These are phyloP conservation scores for Acromyrmex echinatior DNA, from an alignment of 1,140 invertebrate genomes.

Conservation along the genomic window DNA sequence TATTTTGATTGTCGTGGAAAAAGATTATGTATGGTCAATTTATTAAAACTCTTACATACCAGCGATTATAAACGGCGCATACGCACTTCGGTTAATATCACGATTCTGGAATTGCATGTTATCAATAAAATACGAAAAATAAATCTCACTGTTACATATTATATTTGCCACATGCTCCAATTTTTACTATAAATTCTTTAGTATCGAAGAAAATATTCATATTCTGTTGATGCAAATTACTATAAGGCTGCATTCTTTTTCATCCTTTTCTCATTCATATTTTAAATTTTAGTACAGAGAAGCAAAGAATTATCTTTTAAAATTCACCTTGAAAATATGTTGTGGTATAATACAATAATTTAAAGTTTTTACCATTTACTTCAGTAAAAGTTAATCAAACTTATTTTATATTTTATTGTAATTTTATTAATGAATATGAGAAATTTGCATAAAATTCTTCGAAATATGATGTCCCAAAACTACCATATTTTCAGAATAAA, in stretches of 20 bases:
- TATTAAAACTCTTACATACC: slow-evolving; percentile 18
- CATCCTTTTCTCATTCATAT: background rate
- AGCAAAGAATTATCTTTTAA: too few relatives aligned
- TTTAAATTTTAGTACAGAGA: background rate
- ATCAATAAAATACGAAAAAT: background rate
- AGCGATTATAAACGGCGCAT: slow-evolving; percentile 15
- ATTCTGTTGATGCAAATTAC: background rate
- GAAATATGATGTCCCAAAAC: too few relatives aligned
- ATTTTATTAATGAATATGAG: too few relatives aligned
- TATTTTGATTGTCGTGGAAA: slow-evolving; percentile 40
- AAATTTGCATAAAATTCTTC: too few relatives aligned
- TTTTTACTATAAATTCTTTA: background rate
- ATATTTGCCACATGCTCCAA: background rate
- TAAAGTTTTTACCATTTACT: too few relatives aligned
- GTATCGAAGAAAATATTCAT: background rate
- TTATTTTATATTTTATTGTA: too few relatives aligned
- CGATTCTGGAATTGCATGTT: background rate
- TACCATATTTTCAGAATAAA: too few relatives aligned
- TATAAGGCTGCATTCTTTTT: background rate
- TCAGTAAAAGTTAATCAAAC: too few relatives aligned
- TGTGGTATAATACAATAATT: too few relatives aligned
- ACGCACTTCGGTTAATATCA: background rate
- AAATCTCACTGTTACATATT: background rate
- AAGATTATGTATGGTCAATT: slow-evolving; percentile 27
- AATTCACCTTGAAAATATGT: too few relatives aligned